Evolutionary conservation across 2,797 vertebrate species (phyloP).

Genomic region (Chelidonichthys spinosus): DNA sequence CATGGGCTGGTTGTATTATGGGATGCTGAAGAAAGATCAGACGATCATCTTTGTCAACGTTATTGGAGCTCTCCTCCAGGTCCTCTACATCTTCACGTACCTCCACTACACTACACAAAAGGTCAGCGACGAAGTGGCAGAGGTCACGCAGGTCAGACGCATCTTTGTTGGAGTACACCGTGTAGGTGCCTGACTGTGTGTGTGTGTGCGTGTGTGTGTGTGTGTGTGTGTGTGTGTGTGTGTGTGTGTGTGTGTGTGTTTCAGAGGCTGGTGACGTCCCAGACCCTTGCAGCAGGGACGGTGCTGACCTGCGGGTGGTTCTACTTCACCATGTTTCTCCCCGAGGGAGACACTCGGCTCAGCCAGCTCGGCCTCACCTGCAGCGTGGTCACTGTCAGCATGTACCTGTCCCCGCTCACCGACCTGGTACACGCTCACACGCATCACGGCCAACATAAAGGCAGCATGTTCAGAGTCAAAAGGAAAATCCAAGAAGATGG

Average conservation of each 20-base stretch:
- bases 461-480: not conserved
- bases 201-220: slow-evolving; percentile 21
- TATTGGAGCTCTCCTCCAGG: slow-evolving; percentile 88
- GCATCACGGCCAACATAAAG: slow-evolving; percentile 25
- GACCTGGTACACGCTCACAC: slow-evolving; percentile 80
- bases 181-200: not conserved
- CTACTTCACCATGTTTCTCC: slow-evolving; percentile 86
- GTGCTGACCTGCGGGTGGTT: slow-evolving; percentile 81
- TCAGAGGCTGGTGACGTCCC: slow-evolving; percentile 80
- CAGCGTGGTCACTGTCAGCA: slow-evolving; percentile 91
- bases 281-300: slow-evolving; percentile 73
- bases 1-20: slow-evolving; percentile 94
- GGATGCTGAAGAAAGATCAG: slow-evolving; percentile 87
- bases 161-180: not conserved
- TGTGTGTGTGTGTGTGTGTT: slow-evolving; percentile 37
- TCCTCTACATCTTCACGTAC: slow-evolving; percentile 88
- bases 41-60: slow-evolving; percentile 89
- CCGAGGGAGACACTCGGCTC: slow-evolving; percentile 67
- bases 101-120: slow-evolving; percentile 86
- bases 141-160: not conserved
- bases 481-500: not conserved
- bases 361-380: slow-evolving; percentile 90
- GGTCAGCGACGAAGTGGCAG: slow-evolving; percentile 76
- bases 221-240: slow-evolving; percentile 26
- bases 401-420: slow-evolving; percentile 93